Percentiles rank a stretch among this genome's conserved stretches.
phyloP scores from a whole-genome alignment of 1,140 invertebrate genomes.

The Brachionus asplanchnoidis region DNA sequence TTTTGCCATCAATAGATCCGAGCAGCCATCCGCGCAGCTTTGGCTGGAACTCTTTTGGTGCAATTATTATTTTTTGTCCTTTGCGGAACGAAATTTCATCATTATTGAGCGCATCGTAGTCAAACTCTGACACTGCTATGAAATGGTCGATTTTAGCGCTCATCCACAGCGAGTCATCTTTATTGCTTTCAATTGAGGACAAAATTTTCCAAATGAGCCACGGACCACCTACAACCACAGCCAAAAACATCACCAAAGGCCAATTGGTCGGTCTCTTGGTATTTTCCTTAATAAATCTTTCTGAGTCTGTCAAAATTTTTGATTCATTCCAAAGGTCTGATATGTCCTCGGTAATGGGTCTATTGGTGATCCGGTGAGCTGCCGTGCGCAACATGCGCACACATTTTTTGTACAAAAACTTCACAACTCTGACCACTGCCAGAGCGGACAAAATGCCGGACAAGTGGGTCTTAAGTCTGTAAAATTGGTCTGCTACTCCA shows the following conservation, averaged over 20 bases:
- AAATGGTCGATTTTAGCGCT: constrained; percentile 63
- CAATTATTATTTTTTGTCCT: constrained; percentile 73
- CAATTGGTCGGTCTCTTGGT: constrained; percentile 53
- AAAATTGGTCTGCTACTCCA: constrained; percentile 88
- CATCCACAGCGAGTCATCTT: constrained; percentile 65
- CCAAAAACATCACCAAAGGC: constrained; percentile 71
- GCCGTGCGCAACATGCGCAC: constrained; percentile 60
- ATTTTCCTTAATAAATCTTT: constrained; percentile 41
- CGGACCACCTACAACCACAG: constrained; percentile 77
- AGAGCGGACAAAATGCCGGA: constrained; percentile 76
- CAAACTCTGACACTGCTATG: constrained; percentile 68
- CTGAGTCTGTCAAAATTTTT: constrained; percentile 41
- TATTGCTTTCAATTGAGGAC: constrained; percentile 61
- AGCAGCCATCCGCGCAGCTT: constrained; percentile 58
- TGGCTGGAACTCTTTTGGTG: constrained; percentile 73
- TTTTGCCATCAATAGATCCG: constrained; percentile 63
- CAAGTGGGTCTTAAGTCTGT: constrained; percentile 72
- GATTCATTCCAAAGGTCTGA: constrained; percentile 32
- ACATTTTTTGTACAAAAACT: constrained; percentile 72
- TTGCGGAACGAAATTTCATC: constrained; percentile 72
- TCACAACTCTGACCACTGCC: constrained; percentile 70
- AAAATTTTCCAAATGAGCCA: constrained; percentile 83
- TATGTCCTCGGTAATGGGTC: constrained; percentile 43
- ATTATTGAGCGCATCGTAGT: constrained; percentile 67
- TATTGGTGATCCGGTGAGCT: constrained; percentile 40